phyloP scores from a whole-genome alignment of 2,888 invertebrate genomes.

The Steromphala cineraria region DNA sequence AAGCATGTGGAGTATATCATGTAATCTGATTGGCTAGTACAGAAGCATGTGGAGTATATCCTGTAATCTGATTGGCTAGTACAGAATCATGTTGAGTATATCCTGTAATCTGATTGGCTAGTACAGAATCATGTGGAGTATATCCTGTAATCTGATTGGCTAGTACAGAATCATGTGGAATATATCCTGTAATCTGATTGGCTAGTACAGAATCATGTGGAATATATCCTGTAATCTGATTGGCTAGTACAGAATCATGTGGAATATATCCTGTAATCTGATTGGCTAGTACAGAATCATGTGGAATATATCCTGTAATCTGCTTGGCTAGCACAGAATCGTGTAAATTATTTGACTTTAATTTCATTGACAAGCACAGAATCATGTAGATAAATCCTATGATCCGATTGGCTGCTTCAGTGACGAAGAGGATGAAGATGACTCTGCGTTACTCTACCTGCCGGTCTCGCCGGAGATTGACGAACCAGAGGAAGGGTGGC shows the following conservation, averaged over 20 bases:
- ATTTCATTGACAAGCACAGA: too few relatives aligned
- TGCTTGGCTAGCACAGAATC: background rate
- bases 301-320: background rate
- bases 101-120: slow-evolving; percentile 8
- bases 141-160: background rate
- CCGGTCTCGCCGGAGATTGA: slow-evolving; percentile 77
- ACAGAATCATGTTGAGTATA: slow-evolving; percentile 41
- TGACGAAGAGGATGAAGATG: slow-evolving; percentile 74
- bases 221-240: background rate
- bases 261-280: background rate
- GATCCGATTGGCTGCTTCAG: slow-evolving; percentile 46
- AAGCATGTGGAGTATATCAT: background rate
- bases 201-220: slow-evolving; percentile 45
- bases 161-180: slow-evolving; percentile 45
- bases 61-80: slow-evolving; percentile 22
- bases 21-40: slow-evolving; percentile 23
- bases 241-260: slow-evolving; percentile 45
- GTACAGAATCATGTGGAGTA: slow-evolving; percentile 44
- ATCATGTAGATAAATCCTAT: background rate
- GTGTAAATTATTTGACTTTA: too few relatives aligned
- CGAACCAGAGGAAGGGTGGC: slow-evolving; percentile 70
- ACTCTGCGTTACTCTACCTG: slow-evolving; percentile 73
- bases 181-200: background rate
- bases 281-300: slow-evolving; percentile 46
- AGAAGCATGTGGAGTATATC: slow-evolving; percentile 40